These are phyloP conservation scores for Neoniphon sammara DNA, from an alignment of 2,797 vertebrate genomes.

Conservation along the genomic window DNA sequence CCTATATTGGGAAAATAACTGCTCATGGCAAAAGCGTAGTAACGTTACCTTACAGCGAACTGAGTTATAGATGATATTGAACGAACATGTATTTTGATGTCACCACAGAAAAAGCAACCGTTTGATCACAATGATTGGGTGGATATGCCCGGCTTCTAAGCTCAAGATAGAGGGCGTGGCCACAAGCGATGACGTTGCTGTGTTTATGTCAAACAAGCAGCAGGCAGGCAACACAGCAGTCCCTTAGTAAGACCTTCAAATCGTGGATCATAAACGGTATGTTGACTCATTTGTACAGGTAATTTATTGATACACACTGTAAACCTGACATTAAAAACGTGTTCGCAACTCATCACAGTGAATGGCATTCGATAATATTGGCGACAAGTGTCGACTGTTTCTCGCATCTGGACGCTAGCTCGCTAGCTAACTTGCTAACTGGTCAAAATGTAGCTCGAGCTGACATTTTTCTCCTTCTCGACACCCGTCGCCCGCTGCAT, in stretches of 20 bases:
- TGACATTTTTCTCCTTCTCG: not conserved
- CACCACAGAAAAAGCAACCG: not conserved
- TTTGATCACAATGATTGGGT: no score
- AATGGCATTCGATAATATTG: constrained; percentile 44
- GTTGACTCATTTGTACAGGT: not conserved
- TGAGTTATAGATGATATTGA: not conserved
- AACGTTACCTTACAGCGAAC: not conserved
- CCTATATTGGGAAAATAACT: constrained; percentile 58
- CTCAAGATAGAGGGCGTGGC: constrained; percentile 64
- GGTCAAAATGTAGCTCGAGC: constrained; percentile 22
- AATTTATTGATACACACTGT: not conserved
- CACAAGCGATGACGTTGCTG: constrained; percentile 52
- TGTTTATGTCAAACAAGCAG: constrained; percentile 76
- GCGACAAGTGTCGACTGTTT: constrained; percentile 11
- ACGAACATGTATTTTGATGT: not conserved
- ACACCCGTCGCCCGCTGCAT: not conserved
- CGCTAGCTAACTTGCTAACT: constrained; percentile 31
- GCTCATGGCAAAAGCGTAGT: not conserved
- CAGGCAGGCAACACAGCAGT: constrained; percentile 6
- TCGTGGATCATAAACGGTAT: constrained; percentile 68
- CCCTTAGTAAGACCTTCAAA: constrained; percentile 46
- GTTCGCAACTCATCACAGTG: not conserved
- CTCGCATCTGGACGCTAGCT: constrained; percentile 51
- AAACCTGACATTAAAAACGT: accelerated
- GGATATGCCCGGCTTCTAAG: not conserved